Base-by-base conservation (phyloP, 2,888 invertebrate species). In the Drosophila seclusa region DNA sequence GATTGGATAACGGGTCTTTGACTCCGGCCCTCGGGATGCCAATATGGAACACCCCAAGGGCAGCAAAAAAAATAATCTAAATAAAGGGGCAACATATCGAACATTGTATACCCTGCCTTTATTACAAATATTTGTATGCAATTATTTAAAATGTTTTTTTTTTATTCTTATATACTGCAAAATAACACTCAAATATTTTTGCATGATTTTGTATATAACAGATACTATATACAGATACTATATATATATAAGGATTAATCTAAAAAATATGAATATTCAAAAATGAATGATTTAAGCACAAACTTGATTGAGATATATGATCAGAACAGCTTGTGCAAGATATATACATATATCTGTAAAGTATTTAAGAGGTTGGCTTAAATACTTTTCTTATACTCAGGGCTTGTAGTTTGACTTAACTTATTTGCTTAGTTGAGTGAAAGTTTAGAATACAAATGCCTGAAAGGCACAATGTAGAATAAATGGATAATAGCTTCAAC, bases 1-100 rank as follows among this genome's bases (percentile, higher is more conserved):
- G 83, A 89, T 89, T 87, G 82, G 85, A 89, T 77, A 81, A 68
- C 73, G 62, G 57, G 68, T 48, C 58, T 73, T 55, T 60, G 50
- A 10, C 59, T 42, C 58, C 13, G 38, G 49, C 50, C 52, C 62
- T 38, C 10, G 8, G 4, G 31, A 67, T 52, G 58, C 60, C 55
- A 59, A 76, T 76, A 77, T 63, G 66, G 49, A 54, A 40, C 40
- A 31, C 48, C 42, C 53, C 40, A 34, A 40, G 63, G 58, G 58
- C 66, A 78, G 58, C 54, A 69, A 27, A 78, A 57, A 76, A 76
- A 76, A 63, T 57, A 64, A 59, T 71, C 52, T 13, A 53, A 45
- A 27, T 31, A 18, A 4, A 8, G 21, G 31, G 10, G 6, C 4
- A 11, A 13, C 11, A 34, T 45, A 31, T 21, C 7, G 49, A 58